Evolutionary conservation across 2,797 vertebrate species (phyloP).

Genomic region (Esox masquinongy): DNA sequence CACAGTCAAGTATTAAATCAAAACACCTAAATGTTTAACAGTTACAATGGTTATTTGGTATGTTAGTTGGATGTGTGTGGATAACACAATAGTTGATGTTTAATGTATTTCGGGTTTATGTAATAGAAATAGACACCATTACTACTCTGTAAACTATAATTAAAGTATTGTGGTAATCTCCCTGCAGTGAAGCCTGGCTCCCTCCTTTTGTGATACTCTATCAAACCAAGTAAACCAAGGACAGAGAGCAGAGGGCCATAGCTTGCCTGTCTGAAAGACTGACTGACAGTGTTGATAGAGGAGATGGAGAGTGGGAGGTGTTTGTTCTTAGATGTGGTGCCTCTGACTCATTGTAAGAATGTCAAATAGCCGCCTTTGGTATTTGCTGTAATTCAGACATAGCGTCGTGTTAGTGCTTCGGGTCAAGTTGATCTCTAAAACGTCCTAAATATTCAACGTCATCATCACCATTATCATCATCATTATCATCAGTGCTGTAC

Average conservation of each 20-base stretch:
- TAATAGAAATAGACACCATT: background rate
- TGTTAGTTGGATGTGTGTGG: background rate
- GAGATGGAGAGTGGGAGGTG: constrained; percentile 71
- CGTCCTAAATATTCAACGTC: background rate
- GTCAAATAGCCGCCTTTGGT: constrained; percentile 59
- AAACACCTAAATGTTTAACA: background rate
- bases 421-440: constrained; percentile 15
- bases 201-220: background rate
- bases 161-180: background rate
- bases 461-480: background rate
- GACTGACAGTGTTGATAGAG: constrained; percentile 17
- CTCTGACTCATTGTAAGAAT: constrained; percentile 72
- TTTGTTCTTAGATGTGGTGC: constrained; percentile 70
- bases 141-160: background rate
- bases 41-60: background rate
- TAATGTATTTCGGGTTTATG: background rate
- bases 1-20: too few relatives aligned
- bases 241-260: constrained; percentile 5
- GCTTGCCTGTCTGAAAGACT: background rate
- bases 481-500: background rate
- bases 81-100: background rate
- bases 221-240: constrained; percentile 2
- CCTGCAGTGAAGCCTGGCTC: background rate
- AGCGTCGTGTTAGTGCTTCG: constrained; percentile 17
- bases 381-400: constrained; percentile 34